Percentiles rank a stretch among this genome's conserved stretches.
phyloP scores from a whole-genome alignment of 2,113 vertebrate species.

The Microtus richardsoni region DNA sequence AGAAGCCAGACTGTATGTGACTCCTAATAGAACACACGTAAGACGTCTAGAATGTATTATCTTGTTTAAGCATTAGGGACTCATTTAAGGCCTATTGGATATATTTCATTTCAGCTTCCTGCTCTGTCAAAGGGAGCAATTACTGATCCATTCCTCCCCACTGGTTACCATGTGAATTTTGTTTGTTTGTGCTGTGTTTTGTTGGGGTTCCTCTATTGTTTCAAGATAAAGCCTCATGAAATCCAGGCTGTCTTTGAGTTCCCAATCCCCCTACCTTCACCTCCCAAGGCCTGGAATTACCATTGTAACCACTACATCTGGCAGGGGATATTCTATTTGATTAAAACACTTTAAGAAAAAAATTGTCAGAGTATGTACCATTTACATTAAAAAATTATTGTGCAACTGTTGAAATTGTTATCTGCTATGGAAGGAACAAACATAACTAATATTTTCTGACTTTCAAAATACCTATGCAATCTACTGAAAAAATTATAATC shows the following conservation, averaged over 20 bases:
- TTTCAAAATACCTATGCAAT: background rate
- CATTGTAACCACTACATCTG: background rate
- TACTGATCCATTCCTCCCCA: conserved; percentile 8
- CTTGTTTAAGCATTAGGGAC: conserved; percentile 40
- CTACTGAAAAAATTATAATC: background rate
- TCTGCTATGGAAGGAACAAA: conserved; percentile 18
- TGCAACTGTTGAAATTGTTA: background rate
- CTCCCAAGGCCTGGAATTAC: background rate
- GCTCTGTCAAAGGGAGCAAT: conserved; percentile 20
- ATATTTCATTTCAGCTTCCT: conserved; percentile 50
- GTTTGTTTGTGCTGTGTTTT: background rate
- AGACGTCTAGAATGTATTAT: conserved; percentile 52
- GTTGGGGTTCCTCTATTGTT: background rate
- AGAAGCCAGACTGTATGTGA: conserved; percentile 39
- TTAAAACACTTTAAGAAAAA: conserved; percentile 56
- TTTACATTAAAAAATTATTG: background rate
- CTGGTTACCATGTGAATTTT: background rate
- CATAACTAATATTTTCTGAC: conserved; percentile 19
- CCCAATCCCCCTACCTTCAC: background rate
- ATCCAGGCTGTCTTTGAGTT: background rate
- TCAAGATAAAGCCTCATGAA: background rate
- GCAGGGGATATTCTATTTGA: background rate
- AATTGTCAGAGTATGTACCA: background rate
- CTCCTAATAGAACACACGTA: conserved; percentile 27
- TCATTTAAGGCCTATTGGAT: conserved; percentile 28